Evolutionary conservation across 2,888 invertebrate genomes (phyloP).

Genomic region (Chrysolina americana): DNA sequence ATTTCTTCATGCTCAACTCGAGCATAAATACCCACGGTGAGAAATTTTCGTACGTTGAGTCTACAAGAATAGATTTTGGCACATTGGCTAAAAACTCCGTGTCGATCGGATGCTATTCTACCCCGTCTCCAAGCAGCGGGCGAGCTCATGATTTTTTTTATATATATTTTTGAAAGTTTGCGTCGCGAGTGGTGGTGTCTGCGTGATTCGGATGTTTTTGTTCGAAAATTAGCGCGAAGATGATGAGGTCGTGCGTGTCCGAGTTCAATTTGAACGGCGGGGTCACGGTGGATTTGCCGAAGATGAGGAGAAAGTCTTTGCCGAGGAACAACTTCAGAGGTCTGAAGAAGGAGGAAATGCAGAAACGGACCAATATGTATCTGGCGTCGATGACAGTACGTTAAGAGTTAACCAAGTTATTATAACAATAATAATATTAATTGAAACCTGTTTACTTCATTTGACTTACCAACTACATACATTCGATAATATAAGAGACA

Average conservation of each 20-base stretch:
- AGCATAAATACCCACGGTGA: conserved; percentile 15
- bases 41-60: conserved; percentile 39
- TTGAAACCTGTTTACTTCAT: no score
- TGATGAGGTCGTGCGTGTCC: conserved; percentile 58
- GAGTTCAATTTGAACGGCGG: conserved; percentile 56
- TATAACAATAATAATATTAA: no score
- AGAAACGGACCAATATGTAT: conserved; percentile 80
- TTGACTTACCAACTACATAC: no score
- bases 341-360: conserved; percentile 82
- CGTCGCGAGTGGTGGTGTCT: conserved; percentile 16
- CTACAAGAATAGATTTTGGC: conserved; percentile 66
- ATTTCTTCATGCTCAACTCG: conserved; percentile 12
- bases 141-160: conserved; percentile 33
- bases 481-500: no score
- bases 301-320: conserved; percentile 68
- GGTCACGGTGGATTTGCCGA: conserved; percentile 45
- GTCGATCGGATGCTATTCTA: conserved; percentile 47
- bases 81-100: conserved; percentile 54
- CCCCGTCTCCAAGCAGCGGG: conserved; percentile 46
- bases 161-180: neutral
- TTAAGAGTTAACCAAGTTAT: conserved; percentile 57
- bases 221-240: conserved; percentile 42
- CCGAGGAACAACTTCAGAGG: conserved; percentile 82
- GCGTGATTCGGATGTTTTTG: conserved; percentile 11
- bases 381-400: conserved; percentile 88